phyloP scores from a whole-genome alignment of 2,113 vertebrate species.

The Festucalex cinctus region DNA sequence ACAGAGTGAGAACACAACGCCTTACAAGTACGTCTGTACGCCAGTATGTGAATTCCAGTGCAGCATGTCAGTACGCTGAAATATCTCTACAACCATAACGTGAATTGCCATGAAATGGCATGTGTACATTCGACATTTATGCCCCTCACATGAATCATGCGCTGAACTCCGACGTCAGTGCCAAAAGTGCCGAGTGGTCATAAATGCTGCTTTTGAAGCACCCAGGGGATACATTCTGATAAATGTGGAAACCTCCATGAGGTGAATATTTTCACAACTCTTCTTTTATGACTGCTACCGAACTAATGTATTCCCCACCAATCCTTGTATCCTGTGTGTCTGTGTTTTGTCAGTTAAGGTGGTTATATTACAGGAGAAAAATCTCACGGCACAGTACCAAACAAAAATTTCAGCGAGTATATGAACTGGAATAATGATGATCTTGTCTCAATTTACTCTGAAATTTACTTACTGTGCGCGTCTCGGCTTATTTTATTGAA shows the following conservation, averaged over 20 bases:
- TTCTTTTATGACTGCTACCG: background rate
- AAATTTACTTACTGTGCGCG: background rate
- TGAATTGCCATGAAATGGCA: conserved; percentile 3
- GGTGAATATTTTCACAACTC: conserved; percentile 3
- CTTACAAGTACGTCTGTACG: background rate
- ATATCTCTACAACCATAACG: background rate
- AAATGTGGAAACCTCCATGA: background rate
- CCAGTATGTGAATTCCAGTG: background rate
- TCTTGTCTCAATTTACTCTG: background rate
- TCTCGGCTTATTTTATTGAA: no score
- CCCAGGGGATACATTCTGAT: background rate
- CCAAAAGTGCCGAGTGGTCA: background rate
- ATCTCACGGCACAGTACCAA: background rate
- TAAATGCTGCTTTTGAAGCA: conserved; percentile 3
- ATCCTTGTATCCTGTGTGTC: background rate
- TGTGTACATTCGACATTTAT: conserved; percentile 5
- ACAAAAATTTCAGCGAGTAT: background rate
- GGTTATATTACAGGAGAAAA: background rate
- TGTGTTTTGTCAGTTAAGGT: background rate
- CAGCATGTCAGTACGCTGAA: background rate
- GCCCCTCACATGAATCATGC: background rate
- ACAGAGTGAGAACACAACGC: background rate
- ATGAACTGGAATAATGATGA: background rate
- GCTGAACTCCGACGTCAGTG: background rate
- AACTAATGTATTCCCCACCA: background rate